Conservation (phyloP, 1,140 invertebrate species). For the Aphaenogaster rudis region DNA sequence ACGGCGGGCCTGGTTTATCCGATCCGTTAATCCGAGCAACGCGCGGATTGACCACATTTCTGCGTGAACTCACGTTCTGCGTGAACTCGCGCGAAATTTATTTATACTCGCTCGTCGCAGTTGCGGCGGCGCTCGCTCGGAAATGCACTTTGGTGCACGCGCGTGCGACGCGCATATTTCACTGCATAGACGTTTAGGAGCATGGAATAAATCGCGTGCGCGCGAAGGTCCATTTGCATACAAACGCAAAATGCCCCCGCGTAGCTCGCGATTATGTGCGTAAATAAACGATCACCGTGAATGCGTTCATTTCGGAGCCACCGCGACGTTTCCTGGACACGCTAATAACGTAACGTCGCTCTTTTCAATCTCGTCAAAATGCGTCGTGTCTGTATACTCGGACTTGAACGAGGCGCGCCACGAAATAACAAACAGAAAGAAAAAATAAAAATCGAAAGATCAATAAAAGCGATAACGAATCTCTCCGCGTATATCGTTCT, state of each 20-base stretch:
- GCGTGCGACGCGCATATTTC: slow-evolving; percentile 51
- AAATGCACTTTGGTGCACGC: slow-evolving; percentile 44
- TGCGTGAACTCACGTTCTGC: neutral
- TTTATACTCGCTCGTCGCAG: slow-evolving; percentile 37
- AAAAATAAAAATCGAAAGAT: neutral
- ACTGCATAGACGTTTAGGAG: slow-evolving; percentile 50
- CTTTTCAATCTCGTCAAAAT: neutral
- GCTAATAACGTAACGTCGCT: neutral
- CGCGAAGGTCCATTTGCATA: slow-evolving; percentile 46
- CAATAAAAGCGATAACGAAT: slow-evolving; percentile 25
- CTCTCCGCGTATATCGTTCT: neutral
- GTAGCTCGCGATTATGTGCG: slow-evolving; percentile 47
- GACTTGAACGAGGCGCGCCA: too few relatives aligned
- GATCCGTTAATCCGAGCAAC: slow-evolving; percentile 23
- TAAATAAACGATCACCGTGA: slow-evolving; percentile 28
- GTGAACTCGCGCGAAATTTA: slow-evolving; percentile 48
- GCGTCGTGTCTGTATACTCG: neutral
- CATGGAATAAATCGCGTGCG: slow-evolving; percentile 38
- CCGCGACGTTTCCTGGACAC: neutral
- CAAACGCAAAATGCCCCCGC: slow-evolving; percentile 14
- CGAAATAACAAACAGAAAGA: neutral
- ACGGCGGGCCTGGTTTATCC: neutral
- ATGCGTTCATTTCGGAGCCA: neutral
- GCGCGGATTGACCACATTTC: slow-evolving; percentile 42
- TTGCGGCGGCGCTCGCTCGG: slow-evolving; percentile 5